Conservation (phyloP, 1,140 invertebrate species). For the Papilio helenus region DNA sequence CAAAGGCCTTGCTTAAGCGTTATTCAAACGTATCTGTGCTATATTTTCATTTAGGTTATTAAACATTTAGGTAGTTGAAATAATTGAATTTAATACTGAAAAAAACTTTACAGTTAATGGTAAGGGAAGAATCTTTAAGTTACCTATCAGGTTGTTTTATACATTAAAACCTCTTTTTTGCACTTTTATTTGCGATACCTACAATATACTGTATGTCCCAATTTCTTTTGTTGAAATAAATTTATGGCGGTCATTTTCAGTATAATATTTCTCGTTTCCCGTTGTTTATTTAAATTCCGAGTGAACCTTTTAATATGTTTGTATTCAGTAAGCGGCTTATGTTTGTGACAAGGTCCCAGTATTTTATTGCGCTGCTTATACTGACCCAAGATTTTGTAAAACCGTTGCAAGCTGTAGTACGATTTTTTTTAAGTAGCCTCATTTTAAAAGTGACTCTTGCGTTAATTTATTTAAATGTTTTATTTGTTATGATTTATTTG, state of each 20-base stretch:
- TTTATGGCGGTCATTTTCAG: background rate
- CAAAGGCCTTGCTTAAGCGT: background rate
- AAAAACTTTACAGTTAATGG: no score
- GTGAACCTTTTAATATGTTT: background rate
- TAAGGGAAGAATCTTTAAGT: no score
- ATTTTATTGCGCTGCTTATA: background rate
- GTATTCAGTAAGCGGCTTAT: background rate
- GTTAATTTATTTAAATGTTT: background rate
- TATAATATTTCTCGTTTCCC: background rate
- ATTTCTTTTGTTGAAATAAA: conserved; percentile 5
- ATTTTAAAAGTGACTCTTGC: background rate
- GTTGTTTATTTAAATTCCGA: conserved; percentile 5
- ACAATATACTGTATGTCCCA: background rate
- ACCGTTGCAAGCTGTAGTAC: background rate
- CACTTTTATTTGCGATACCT: no score
- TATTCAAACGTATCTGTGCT: background rate
- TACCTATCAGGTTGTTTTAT: no score
- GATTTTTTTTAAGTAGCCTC: background rate
- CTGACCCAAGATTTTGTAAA: conserved; percentile 11
- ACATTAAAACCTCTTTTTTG: no score
- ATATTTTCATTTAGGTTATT: background rate
- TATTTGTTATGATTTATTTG: background rate
- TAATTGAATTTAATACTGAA: no score
- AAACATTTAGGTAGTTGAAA: no score
- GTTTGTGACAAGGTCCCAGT: conserved; percentile 10